These are phyloP conservation scores for Danionella dracula DNA, from an alignment of 2,797 vertebrate genomes.

Conservation along the genomic window DNA sequence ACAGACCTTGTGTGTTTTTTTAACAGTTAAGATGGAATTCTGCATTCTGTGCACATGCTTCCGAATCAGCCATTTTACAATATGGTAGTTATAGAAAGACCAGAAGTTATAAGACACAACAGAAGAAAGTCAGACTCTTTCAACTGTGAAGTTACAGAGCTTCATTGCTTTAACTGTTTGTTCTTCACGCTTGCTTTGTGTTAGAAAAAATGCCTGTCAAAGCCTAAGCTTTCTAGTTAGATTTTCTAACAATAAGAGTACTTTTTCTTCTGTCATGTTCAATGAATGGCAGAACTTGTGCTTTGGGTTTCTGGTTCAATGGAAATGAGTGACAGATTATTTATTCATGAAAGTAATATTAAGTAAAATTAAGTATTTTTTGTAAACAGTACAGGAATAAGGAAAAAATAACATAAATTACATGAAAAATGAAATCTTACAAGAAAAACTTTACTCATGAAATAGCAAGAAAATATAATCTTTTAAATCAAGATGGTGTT, in stretches of 20 bases:
- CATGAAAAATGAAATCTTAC: too few relatives aligned
- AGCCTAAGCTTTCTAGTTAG: not conserved
- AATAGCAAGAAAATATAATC: too few relatives aligned
- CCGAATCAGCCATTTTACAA: not conserved
- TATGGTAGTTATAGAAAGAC: not conserved
- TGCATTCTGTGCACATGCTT: not conserved
- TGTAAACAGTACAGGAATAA: too few relatives aligned
- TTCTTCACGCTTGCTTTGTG: not conserved
- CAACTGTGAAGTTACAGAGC: not conserved
- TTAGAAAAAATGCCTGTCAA: constrained; percentile 5
- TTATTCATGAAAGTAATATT: too few relatives aligned
- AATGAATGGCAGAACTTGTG: not conserved
- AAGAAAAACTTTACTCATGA: too few relatives aligned
- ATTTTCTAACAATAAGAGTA: not conserved
- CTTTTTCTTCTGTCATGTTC: not conserved
- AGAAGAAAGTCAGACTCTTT: not conserved
- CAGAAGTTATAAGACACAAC: not conserved
- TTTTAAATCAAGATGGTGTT: too few relatives aligned
- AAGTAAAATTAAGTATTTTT: too few relatives aligned
- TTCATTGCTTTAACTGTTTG: not conserved
- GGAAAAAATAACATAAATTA: too few relatives aligned
- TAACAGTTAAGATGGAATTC: not conserved
- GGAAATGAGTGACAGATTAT: too few relatives aligned
- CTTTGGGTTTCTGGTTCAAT: too few relatives aligned
- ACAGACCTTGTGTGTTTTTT: not conserved